Evolutionary conservation across 92 coral and sea anemone genomes (phyloP).

Genomic region (Phymanthus crucifer): DNA sequence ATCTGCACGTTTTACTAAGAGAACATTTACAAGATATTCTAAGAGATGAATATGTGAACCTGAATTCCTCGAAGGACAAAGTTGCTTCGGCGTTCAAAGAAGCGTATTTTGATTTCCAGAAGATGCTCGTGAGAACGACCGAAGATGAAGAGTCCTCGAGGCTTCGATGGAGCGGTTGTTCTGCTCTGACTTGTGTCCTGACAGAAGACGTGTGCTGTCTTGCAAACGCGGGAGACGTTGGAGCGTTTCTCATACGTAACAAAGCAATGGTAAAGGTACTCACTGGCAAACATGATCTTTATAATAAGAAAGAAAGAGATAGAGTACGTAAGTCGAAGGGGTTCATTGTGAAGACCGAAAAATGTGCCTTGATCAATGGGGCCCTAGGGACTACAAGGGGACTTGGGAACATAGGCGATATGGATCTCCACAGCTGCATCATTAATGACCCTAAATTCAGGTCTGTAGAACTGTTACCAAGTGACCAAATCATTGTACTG

Average conservation of each 20-base stretch:
- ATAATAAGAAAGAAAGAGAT: conserved; percentile 85
- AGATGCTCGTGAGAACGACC: conserved; percentile 45
- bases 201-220: conserved; percentile 67
- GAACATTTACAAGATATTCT: conserved; percentile 53
- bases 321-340: conserved; percentile 87
- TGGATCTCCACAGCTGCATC: conserved; percentile 75
- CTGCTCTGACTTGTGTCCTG: conserved; percentile 90
- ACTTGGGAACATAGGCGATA: conserved; percentile 94
- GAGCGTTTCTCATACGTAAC: conserved; percentile 76
- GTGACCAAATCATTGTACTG: conserved; percentile 76
- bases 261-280: conserved; percentile 76
- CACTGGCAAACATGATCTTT: conserved; percentile 86
- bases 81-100: conserved; percentile 64
- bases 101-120: conserved; percentile 73
- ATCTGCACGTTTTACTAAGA: conserved; percentile 71
- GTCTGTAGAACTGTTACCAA: conserved; percentile 40
- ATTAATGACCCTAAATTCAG: conserved; percentile 83
- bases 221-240: conserved; percentile 88
- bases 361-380: conserved; percentile 91
- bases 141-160: conserved; percentile 72
- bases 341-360: conserved; percentile 89
- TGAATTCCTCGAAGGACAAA: conserved; percentile 32
- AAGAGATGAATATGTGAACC: conserved; percentile 11
- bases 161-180: conserved; percentile 97
- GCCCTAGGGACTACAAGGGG: conserved; percentile 91